These are phyloP conservation scores for Chloroceryle amazona DNA, from an alignment of 2,797 vertebrate species.

Conservation along the genomic window DNA sequence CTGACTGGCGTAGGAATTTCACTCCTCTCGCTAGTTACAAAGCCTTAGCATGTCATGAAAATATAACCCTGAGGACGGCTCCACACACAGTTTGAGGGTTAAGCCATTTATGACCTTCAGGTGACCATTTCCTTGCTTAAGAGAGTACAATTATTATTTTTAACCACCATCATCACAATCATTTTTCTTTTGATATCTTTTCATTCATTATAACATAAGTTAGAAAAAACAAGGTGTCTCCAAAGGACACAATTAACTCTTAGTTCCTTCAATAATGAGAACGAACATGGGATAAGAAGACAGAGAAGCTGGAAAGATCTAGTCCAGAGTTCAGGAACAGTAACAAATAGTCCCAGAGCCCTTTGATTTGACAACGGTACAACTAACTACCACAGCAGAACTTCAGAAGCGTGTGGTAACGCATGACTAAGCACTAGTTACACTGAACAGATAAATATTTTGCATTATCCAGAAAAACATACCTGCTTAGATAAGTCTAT, in stretches of 20 bases:
- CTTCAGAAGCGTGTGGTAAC: rapidly evolving
- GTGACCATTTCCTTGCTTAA: neutral
- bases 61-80: neutral
- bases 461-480: neutral
- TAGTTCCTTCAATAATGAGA: neutral
- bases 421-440: neutral
- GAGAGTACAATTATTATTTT: rapidly evolving
- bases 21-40: neutral
- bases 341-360: neutral
- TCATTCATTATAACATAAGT: neutral
- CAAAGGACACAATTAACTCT: neutral
- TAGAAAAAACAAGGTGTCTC: neutral
- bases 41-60: neutral
- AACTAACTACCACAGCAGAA: neutral
- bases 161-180: neutral
- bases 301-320: neutral
- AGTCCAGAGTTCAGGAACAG: neutral
- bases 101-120: neutral
- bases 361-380: neutral
- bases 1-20: neutral
- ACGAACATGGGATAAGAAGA: neutral
- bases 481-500: neutral
- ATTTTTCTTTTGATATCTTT: neutral
- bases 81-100: neutral
- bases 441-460: neutral